Evolutionary conservation across 1,140 invertebrate genomes (phyloP).

Genomic region (Pseudomyrmex gracilis): DNA sequence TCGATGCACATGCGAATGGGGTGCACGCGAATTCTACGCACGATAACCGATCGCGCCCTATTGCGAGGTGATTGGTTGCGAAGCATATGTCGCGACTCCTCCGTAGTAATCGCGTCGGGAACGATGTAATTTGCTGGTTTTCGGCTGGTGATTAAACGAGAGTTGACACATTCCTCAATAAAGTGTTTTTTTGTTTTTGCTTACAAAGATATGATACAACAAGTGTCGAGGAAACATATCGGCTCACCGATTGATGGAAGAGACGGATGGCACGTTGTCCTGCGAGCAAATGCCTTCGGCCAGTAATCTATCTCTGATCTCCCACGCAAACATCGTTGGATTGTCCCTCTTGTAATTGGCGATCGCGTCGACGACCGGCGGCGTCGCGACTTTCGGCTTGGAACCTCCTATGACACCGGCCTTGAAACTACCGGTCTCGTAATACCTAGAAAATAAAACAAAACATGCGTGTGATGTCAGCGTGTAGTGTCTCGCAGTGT

Average conservation of each 20-base stretch:
- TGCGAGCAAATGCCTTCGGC: conserved; percentile 98
- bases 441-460: conserved; percentile 90
- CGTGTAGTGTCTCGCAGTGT: no score
- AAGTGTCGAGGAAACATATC: not conserved
- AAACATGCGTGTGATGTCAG: not conserved
- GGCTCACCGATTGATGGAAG: conserved; percentile 98
- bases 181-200: not conserved
- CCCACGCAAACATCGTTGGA: conserved; percentile 99
- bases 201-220: not conserved
- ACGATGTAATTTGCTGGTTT: conserved; percentile 34
- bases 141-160: not conserved
- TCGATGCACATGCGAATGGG: conserved; percentile 54
- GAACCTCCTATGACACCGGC: conserved; percentile 99
- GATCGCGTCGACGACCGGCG: conserved; percentile 99
- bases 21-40: not conserved
- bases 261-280: conserved; percentile 99
- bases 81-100: conserved; percentile 63
- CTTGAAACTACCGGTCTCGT: conserved; percentile 99
- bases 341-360: conserved; percentile 99
- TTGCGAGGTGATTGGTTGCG: conserved; percentile 17
- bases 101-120: not conserved
- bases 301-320: conserved; percentile 98
- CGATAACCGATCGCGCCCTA: conserved; percentile 68
- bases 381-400: conserved; percentile 99
- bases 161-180: not conserved